Evolutionary conservation across 2,113 vertebrate genomes (phyloP), one percentile per base, ranked within the genome.

Genomic region (Syngnathus floridae): DNA sequence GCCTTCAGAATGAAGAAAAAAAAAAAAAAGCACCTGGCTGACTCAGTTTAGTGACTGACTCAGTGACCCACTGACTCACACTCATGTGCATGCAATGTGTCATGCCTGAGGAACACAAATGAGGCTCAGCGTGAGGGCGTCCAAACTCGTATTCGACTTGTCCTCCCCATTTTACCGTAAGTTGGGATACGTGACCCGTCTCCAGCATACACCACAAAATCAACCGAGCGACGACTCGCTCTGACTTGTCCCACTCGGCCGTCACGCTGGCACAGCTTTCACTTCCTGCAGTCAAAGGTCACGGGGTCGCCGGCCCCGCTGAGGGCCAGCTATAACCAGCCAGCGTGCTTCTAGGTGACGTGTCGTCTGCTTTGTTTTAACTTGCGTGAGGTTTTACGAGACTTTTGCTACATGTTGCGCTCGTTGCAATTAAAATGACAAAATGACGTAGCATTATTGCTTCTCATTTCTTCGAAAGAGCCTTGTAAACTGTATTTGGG

Each of bases 351-450:
- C 38, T 3, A 5, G n/a, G 6, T 69, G 76, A 71, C 87, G 86
- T 86, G 84, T 85, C 83, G 83, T 87, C 84, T 82, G 82, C 72
- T 83, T 84, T 85, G 79, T 87, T 84, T 89, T 72, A 87, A 76
- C 78, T 73, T 72, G 72, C 80, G 65, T 79, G 80, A 46, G 70
- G 79, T 68, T 84, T 82, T 74, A 76, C 40, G 58, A 73, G 73
- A 83, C 75, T 70, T 71, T 73, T 72, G 77, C 57, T 51, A 62
- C 81, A 68, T n/a, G 65, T 52, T 46, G 55, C 35, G 14, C 6
- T 12, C 9, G 38, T 62, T 5, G 1, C 10, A 61, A 54, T 64
- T 36, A 46, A 76, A 76, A 58, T 0, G 7, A 61, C 49, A 61
- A 41, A 65, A 66, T 35, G 51, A 37, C 4, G 64, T 46, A 11